Base-by-base conservation (phyloP, 2,888 invertebrate genomes). In the Pyrocoelia pectoralis region DNA sequence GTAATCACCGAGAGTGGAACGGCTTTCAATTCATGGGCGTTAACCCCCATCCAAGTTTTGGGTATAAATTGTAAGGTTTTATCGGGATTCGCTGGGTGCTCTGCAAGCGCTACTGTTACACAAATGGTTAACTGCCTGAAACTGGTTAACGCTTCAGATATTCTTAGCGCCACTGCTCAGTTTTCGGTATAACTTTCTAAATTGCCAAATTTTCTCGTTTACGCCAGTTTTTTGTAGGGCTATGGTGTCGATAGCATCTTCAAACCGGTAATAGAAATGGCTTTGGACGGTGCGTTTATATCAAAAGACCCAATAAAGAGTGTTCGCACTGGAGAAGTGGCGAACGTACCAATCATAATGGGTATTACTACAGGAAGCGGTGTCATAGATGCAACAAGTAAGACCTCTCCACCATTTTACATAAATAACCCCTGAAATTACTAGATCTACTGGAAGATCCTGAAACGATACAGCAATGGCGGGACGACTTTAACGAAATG, bases 321-420 rank as follows among this genome's bases (percentile, higher is more conserved):
- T 17, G 76, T 84, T n/a, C 82, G 83, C 41, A 74, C 81, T 1
- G 85, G 87, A 0, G 80, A 82, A 0, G 79, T 86, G 5, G 76
- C 78, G 33, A 80, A 84, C 43, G 84, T 89, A 1, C 92, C 92
- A 0, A 87, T 91, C 84, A 87, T 94, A 79, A 85, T 89, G 4
- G 94, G 94, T 2, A 76, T 91, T 3, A 93, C 88, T 40, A 85
- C 85, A 6, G 86, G 90, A 58, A 94, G 94, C 80, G 93, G 93
- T 8, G 85, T 89, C 33, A 1, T 38, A 3, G 19, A 13, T 14
- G 18, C 24, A 15, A 40, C 38, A 38, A 6, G 56, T 56, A 13
- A 18, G 46, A 10, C 6, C n/a, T 6, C 13, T 4, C 8, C 40
- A 6, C 5, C 13, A 12, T 40, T 40, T 40, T 12, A 13, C 5